Conservation (phyloP, 2,888 invertebrate species). For the Hermaeophaga mercurialis region DNA sequence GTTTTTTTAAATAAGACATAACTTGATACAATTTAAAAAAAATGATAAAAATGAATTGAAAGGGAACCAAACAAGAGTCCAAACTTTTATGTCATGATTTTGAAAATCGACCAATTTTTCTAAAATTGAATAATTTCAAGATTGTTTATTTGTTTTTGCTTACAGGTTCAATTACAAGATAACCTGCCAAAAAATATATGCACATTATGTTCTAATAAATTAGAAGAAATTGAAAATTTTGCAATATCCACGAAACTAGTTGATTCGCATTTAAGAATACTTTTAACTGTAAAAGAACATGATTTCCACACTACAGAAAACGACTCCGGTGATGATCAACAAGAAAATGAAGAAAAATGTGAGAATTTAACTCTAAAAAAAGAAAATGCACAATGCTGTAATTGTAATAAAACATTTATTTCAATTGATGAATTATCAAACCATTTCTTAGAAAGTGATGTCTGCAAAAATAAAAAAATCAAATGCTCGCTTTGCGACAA, state of each 20-base stretch:
- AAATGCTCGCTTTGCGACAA: slow-evolving; percentile 29
- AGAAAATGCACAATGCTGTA: neutral
- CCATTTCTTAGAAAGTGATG: slow-evolving; percentile 17
- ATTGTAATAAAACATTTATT: slow-evolving; percentile 10
- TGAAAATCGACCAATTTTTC: too few relatives aligned
- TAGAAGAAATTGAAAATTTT: slow-evolving; percentile 17
- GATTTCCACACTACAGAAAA: neutral
- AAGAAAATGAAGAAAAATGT: slow-evolving; percentile 5
- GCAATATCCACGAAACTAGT: slow-evolving; percentile 2
- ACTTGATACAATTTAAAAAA: too few relatives aligned
- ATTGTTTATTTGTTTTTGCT: neutral
- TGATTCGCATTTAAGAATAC: slow-evolving; percentile 12
- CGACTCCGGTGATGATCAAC: slow-evolving; percentile 7
- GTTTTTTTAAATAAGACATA: too few relatives aligned
- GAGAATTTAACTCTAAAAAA: slow-evolving; percentile 2
- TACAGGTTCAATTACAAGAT: slow-evolving; percentile 11
- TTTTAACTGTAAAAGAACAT: slow-evolving; percentile 7
- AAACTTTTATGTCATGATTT: too few relatives aligned
- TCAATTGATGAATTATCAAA: slow-evolving; percentile 16
- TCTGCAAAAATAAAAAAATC: slow-evolving; percentile 21
- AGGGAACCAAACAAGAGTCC: too few relatives aligned
- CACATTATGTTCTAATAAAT: slow-evolving; percentile 10
- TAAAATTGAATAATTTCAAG: neutral
- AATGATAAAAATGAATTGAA: too few relatives aligned
- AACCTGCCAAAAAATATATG: slow-evolving; percentile 20